Evolutionary conservation across 2,888 invertebrate genomes (phyloP).

Genomic region (Volucella inanis): DNA sequence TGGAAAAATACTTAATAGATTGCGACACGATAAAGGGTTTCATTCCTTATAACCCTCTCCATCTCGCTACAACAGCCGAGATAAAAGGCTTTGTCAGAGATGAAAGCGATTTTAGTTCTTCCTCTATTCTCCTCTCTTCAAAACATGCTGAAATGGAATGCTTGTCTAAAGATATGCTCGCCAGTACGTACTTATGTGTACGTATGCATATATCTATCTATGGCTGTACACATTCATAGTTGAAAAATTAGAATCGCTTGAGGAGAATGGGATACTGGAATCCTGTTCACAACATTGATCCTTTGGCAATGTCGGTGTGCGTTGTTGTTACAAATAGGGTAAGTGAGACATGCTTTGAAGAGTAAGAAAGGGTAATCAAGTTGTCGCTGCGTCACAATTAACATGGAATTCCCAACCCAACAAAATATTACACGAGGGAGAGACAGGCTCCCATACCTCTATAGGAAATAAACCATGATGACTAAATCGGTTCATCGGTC

Average conservation of each 20-base stretch:
- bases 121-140: not conserved
- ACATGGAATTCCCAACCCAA: conserved; percentile 57
- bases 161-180: not conserved
- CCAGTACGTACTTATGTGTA: no score
- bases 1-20: conserved; percentile 45
- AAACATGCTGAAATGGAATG: conserved; percentile 32
- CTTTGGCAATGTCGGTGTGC: conserved; percentile 53
- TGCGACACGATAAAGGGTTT: conserved; percentile 51
- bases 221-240: conserved; percentile 13
- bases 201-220: not conserved
- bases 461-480: conserved; percentile 56
- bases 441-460: conserved; percentile 10
- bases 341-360: conserved; percentile 15
- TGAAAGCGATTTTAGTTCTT: conserved; percentile 43
- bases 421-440: conserved; percentile 8
- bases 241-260: conserved; percentile 45
- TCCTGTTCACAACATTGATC: conserved; percentile 46
- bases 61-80: conserved; percentile 25
- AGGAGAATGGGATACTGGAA: conserved; percentile 44
- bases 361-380: conserved; percentile 62
- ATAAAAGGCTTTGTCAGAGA: conserved; percentile 50
- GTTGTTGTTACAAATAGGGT: conserved; percentile 24
- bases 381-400: conserved; percentile 66
- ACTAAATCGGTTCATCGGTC: conserved; percentile 70
- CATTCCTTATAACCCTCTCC: conserved; percentile 28